phyloP scores from a whole-genome alignment of 1,140 invertebrate genomes.

The Trigoniulus corallinus region DNA sequence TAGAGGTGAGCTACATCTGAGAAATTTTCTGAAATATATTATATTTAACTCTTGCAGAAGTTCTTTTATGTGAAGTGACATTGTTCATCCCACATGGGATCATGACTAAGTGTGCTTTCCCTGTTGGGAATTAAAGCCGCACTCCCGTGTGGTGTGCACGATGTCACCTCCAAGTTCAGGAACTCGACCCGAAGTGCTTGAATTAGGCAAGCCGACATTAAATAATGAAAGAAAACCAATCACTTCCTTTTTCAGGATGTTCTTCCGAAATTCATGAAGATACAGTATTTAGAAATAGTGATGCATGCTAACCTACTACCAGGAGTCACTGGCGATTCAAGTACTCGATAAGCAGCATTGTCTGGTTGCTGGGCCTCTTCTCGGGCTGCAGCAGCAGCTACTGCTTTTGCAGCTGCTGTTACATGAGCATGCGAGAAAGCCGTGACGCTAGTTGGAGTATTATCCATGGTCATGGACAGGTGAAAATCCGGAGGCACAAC shows the following conservation, averaged over 20 bases:
- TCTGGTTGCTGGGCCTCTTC: constrained; percentile 5
- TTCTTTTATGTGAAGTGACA: too few relatives aligned
- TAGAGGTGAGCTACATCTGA: too few relatives aligned
- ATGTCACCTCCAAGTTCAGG: too few relatives aligned
- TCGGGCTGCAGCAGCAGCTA: background rate
- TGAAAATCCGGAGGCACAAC: background rate
- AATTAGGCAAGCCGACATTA: background rate
- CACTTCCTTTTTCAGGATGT: too few relatives aligned
- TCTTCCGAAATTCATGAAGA: too few relatives aligned
- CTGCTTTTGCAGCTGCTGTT: background rate
- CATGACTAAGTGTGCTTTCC: too few relatives aligned
- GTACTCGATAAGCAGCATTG: background rate
- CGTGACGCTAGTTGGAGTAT: background rate
- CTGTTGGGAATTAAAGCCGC: too few relatives aligned
- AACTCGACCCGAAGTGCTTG: too few relatives aligned
- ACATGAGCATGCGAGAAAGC: background rate
- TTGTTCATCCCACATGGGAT: too few relatives aligned
- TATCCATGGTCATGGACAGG: background rate
- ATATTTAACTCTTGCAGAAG: too few relatives aligned
- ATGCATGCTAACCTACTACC: background rate
- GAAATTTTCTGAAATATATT: too few relatives aligned
- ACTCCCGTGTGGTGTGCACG: too few relatives aligned
- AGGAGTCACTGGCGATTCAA: constrained; percentile 2
- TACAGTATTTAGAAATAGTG: background rate
- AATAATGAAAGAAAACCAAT: background rate